Percentiles rank a stretch among this genome's conserved stretches.
These are phyloP conservation scores for Crax fasciolata DNA, from an alignment of 2,797 vertebrate species.

Conservation along the genomic window DNA sequence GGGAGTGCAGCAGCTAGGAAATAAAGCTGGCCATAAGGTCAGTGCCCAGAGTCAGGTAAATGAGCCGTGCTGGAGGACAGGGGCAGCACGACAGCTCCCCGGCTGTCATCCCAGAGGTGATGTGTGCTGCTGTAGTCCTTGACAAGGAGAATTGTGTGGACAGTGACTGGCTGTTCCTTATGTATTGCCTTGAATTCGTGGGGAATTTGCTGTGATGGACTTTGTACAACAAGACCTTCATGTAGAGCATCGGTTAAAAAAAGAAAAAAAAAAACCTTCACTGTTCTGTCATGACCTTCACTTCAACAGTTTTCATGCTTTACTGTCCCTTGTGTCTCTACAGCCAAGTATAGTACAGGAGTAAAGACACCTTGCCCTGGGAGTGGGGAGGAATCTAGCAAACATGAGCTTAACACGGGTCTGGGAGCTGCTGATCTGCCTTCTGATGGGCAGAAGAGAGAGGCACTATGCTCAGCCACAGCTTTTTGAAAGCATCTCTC, in stretches of 20 bases:
- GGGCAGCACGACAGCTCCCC: background rate
- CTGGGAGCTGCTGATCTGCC: background rate
- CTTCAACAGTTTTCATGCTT: background rate
- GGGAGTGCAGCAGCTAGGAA: constrained; percentile 25
- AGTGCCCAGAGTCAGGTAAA: background rate
- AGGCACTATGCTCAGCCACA: accelerated
- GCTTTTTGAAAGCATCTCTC: background rate
- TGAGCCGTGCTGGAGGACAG: background rate
- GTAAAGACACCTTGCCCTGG: accelerated
- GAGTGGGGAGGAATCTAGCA: background rate
- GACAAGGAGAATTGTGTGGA: background rate
- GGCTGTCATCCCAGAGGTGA: background rate
- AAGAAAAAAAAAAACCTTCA: background rate
- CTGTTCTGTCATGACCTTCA: background rate
- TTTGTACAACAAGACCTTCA: background rate
- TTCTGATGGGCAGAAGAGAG: background rate
- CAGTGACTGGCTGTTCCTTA: background rate
- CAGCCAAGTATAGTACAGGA: accelerated
- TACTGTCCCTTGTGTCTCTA: background rate
- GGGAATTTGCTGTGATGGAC: background rate
- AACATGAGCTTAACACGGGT: accelerated
- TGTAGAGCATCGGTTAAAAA: background rate
- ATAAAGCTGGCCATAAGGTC: background rate
- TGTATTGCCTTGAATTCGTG: background rate
- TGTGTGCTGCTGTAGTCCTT: background rate